Base-by-base conservation (phyloP, 2,888 invertebrate genomes). In the Augochlorella aurata region DNA sequence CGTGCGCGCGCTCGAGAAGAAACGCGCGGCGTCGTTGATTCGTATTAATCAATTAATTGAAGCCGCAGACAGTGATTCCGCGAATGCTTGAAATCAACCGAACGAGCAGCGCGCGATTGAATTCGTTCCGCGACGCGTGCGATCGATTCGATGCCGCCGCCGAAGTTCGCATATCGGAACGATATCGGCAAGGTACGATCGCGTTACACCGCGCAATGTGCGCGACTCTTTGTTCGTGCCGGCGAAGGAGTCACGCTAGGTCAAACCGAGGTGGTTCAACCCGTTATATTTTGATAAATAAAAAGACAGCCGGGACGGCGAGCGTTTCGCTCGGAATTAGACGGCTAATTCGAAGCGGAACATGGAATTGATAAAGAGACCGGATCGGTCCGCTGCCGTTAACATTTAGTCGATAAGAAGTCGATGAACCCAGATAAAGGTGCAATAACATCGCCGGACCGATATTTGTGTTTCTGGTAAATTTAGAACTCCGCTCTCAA, bases 401-500 rank as follows among this genome's bases (percentile, higher is more conserved):
- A 73, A 38, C n/a, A 49, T 63, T 29, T 38, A 38, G 49, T 63
- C 72, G 72, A 73, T 73, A 73, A 73, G 63, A 21, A 73, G 72
- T 14, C 72, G 72, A 63, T 44, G 72, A 73, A 73, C 72, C 63
- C 29, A n/a, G 72, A 73, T 63, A 73, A 63, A 49, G 49, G 63
- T 21, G n/a, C 72, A 44, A 63, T 18, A 24, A 61, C 61, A 14
- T 29, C 45, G 45, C n/a, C 54, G n/a, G 18, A 12, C 14, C n/a
- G 45, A 38, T 52, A 50, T 65, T 50, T 52, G 3, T 3, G 16
- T 21, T 16, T 16, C 29, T 24, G 9, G 29, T 74, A 68, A 67
- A 74, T 45, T 67, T 67, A 54, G 29, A 47, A 47, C 16, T 8
- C 18, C 18, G 9, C 10, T 24, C 14, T 9, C 21, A 0, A 10